Base-by-base conservation (phyloP, 2,797 vertebrate genomes). In the Cyclura pinguis region DNA sequence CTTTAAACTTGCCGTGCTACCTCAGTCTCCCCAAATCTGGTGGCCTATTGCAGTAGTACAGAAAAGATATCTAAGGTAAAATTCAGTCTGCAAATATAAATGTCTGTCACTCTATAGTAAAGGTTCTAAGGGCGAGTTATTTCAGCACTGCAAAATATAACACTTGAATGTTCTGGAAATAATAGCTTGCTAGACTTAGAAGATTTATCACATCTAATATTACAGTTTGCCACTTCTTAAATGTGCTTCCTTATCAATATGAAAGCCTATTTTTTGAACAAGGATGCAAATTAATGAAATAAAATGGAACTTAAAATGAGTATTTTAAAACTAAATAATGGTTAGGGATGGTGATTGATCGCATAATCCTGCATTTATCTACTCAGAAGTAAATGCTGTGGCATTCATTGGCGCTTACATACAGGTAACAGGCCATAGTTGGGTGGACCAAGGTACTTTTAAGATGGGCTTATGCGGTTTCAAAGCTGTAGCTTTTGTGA, bases 1-100 rank as follows among this genome's bases (percentile, higher is more conserved):
- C 5, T 76, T 62, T 47, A 87, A 52, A 52, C 59, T n/a, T 80
- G 29, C 22, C 42, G 62, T 83, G 42, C 57, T 59, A n/a, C 10
- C 84, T n/a, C 18, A 76, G 67, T 32, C 67, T 32, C 29, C 67
- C 29, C 67, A 69, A 67, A 32, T 32, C 67, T 32, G 62, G 22
- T 29, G n/a, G 14, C 80, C 29, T 84, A 76, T 76, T n/a, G 38
- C 47, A 78, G 27, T 67, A 55, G 38, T 29, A 55, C 7, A 29
- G 4, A 27, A 85, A 89, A 85, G 67, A 84, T 42, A 84, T 52
- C 67, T 13, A 13, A 84, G 50, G 47, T 78, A 85, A 84, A 82
- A 24, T 35, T 76, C 42, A 35, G 42, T 77, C 64, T 62, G 18
- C 14, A 20, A 24, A 50, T 20, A 29, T 82, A 24, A 62, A 38